Percentiles rank a stretch among this genome's conserved stretches.
phyloP scores from a whole-genome alignment of 2,797 vertebrate genomes.

The Thunnus albacares region DNA sequence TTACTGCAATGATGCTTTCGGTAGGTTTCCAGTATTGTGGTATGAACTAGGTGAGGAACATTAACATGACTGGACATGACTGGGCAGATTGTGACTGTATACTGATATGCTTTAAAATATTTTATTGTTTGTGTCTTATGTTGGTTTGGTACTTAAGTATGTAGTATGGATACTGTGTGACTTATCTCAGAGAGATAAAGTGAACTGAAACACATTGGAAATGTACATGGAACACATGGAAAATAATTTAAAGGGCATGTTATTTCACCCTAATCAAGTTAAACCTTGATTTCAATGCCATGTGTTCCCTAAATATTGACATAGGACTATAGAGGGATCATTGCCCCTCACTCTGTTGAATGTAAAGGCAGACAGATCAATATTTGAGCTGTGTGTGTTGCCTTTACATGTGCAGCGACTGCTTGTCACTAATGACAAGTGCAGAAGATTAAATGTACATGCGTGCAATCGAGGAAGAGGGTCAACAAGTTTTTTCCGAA shows the following conservation, averaged over 20 bases:
- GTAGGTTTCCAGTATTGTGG: neutral
- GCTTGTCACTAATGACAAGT: neutral
- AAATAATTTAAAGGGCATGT: neutral
- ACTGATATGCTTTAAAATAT: neutral
- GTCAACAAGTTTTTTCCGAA: constrained; percentile 10
- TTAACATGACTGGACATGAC: neutral
- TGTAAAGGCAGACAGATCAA: constrained; percentile 63
- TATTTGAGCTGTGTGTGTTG: constrained; percentile 47
- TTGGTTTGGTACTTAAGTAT: neutral
- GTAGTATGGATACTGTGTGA: neutral
- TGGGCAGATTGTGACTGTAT: neutral
- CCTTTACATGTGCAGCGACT: constrained; percentile 1
- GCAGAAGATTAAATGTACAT: constrained; percentile 23
- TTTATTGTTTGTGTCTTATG: constrained; percentile 1
- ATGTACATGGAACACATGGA: neutral
- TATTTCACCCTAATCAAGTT: constrained; percentile 1
- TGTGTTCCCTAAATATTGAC: constrained; percentile 67
- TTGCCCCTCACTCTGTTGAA: constrained; percentile 60
- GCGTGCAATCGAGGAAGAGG: neutral
- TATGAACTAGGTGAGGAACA: neutral
- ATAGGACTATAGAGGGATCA: constrained; percentile 45
- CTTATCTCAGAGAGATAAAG: neutral
- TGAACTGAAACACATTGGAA: neutral
- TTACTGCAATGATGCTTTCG: neutral
- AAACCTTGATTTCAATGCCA: constrained; percentile 45